Base-by-base conservation (phyloP, 2,113 vertebrate species). In the Epinephelus cyanopodus region DNA sequence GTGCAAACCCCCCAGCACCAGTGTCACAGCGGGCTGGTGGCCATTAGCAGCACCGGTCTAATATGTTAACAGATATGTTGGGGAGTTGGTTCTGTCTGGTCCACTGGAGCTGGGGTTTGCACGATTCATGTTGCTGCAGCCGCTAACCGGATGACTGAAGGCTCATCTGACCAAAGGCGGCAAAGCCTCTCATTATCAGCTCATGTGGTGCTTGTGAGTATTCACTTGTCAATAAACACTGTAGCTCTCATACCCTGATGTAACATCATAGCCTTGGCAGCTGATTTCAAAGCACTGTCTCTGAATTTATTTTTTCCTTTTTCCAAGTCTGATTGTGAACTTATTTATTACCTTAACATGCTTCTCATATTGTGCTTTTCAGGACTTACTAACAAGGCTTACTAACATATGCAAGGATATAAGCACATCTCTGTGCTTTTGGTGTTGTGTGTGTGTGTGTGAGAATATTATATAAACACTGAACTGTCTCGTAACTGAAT, bases 321-420 rank as follows among this genome's bases (percentile, higher is more conserved):
- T 58, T 39, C 15, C 80, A 15, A 63, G n/a, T 66, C 52, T 57
- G 18, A 73, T 56, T 13, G 60, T 81, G 48, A 76, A 84, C n/a
- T 29, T 87, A 82, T 85, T 90, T 89, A 79, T 87, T 84, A 50
- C 58, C 42, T 74, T 27, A 68, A 73, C 27, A 67, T 78, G 21
- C 48, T 65, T 19, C 53, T 88, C 29, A 71, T 23, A 61, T 27
- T 53, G 21, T 61, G 50, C 0, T 68, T 76, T 53, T 7, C 23
- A 48, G 25, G 54, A 79, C 21, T 39, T 6, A 39, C 3, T 42
- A 33, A 70, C 71, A 64, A 18, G 6, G n/a, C n/a, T n/a, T n/a
- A n/a, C n/a, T n/a, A n/a, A n/a, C 25, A 25, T 69, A 27, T 54
- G 19, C 63, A 47, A 47, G 74, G 14, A 37, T 42, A 56, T 23